These are phyloP conservation scores for Nemopilema nomurai DNA, from an alignment of 30 jellyfish, hydroid and myxozoan species.

Conservation along the genomic window DNA sequence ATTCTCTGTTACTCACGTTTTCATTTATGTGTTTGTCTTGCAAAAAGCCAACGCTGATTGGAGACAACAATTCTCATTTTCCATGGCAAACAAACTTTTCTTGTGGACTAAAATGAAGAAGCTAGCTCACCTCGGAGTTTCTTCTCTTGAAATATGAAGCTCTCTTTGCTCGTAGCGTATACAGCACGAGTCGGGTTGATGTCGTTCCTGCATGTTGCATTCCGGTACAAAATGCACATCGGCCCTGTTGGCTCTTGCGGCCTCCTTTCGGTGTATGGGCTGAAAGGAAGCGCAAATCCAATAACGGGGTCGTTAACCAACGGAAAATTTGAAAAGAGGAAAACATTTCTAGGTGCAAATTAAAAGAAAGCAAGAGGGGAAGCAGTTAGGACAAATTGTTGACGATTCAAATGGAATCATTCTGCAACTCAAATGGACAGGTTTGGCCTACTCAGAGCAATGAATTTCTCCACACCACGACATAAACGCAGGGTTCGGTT, in stretches of 20 bases:
- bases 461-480: background rate
- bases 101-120: background rate
- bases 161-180: slow-evolving; percentile 25
- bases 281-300: background rate
- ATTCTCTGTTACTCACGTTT: too few species aligned
- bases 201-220: slow-evolving; percentile 56
- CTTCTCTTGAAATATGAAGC: slow-evolving; percentile 55
- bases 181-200: slow-evolving; percentile 43
- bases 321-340: background rate
- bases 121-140: slow-evolving; percentile 55
- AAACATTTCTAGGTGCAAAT: background rate
- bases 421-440: too few species aligned
- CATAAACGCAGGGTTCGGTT: background rate
- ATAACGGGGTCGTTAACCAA: too few species aligned
- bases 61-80: too few species aligned
- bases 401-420: background rate
- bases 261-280: slow-evolving; percentile 31
- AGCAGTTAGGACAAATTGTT: background rate
- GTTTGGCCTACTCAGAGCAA: background rate
- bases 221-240: slow-evolving; percentile 41
- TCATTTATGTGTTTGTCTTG: too few species aligned
- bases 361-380: background rate
- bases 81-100: too few species aligned
- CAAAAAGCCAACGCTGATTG: too few species aligned
- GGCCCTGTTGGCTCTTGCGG: slow-evolving; percentile 34